phyloP scores from a whole-genome alignment of 2,113 vertebrate species.

The Paradisaea rubra region DNA sequence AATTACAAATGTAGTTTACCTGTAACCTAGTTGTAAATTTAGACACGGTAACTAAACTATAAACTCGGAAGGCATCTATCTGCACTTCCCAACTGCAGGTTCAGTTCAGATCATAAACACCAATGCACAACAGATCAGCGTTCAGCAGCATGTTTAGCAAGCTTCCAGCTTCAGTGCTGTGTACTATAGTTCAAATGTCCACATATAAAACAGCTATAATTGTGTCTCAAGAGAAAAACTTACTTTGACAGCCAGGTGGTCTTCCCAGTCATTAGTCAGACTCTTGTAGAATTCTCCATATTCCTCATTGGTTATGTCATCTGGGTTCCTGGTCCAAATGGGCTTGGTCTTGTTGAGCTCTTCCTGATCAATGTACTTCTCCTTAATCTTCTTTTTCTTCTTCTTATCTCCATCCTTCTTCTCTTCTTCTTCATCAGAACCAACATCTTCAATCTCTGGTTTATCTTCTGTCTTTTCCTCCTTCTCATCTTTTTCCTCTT shows the following conservation, averaged over 20 bases:
- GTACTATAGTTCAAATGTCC: fast-evolving
- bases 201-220: fast-evolving
- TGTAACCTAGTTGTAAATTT: fast-evolving
- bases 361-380: slow-evolving; percentile 79
- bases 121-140: fast-evolving
- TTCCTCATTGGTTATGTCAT: slow-evolving; percentile 93
- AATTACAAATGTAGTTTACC: fast-evolving
- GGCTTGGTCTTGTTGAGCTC: slow-evolving; percentile 73
- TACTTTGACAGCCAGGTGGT: slow-evolving; percentile 84
- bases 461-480: slow-evolving; percentile 76
- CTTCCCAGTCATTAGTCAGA: slow-evolving; percentile 85
- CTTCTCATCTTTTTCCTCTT: slow-evolving; percentile 73
- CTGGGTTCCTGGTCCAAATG: slow-evolving; percentile 93
- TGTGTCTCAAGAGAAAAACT: not conserved
- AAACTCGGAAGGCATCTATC: fast-evolving
- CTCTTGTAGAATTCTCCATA: slow-evolving; percentile 97
- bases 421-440: slow-evolving; percentile 82
- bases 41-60: fast-evolving
- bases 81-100: fast-evolving
- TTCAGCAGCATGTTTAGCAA: fast-evolving
- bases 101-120: fast-evolving
- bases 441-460: slow-evolving; percentile 82
- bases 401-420: slow-evolving; percentile 80
- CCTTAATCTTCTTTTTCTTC: slow-evolving; percentile 79
- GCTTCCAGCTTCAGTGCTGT: not conserved